These are phyloP conservation scores for Batillaria attramentaria DNA, from an alignment of 1,140 invertebrate species.

Conservation along the genomic window DNA sequence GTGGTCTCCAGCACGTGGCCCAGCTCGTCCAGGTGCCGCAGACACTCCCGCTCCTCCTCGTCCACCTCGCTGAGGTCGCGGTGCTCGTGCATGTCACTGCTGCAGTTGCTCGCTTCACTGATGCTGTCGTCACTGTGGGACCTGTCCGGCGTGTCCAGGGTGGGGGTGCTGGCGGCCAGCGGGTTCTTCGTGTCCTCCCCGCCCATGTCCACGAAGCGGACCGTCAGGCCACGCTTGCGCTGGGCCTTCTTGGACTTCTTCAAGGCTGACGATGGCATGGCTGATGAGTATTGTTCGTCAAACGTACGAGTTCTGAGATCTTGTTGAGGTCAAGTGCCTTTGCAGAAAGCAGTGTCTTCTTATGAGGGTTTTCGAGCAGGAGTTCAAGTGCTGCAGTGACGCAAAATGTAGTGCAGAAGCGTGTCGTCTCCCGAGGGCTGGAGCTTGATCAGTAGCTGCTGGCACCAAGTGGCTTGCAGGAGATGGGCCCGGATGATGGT, in stretches of 20 bases:
- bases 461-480: neutral
- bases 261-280: constrained; percentile 7
- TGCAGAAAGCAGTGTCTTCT: too few relatives aligned
- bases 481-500: neutral
- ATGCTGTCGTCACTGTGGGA: neutral
- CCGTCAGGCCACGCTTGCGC: neutral
- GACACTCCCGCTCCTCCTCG: neutral
- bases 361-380: too few relatives aligned
- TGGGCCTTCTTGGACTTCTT: neutral
- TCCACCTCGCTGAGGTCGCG: neutral
- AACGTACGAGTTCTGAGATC: too few relatives aligned
- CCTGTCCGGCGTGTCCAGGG: neutral
- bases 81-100: neutral
- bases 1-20: constrained; percentile 22
- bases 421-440: constrained; percentile 5
- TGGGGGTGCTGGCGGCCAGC: neutral
- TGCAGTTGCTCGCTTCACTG: neutral
- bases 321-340: too few relatives aligned
- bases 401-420: constrained; percentile 6
- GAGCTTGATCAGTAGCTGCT: constrained; percentile 8
- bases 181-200: neutral
- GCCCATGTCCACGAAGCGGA: constrained; percentile 15
- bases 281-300: too few relatives aligned
- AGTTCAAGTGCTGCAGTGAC: constrained; percentile 22
- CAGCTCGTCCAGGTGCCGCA: constrained; percentile 24